Percentiles rank a stretch among this genome's conserved stretches.
phyloP scores from a whole-genome alignment of 2,797 vertebrate genomes.

The Morus bassanus region DNA sequence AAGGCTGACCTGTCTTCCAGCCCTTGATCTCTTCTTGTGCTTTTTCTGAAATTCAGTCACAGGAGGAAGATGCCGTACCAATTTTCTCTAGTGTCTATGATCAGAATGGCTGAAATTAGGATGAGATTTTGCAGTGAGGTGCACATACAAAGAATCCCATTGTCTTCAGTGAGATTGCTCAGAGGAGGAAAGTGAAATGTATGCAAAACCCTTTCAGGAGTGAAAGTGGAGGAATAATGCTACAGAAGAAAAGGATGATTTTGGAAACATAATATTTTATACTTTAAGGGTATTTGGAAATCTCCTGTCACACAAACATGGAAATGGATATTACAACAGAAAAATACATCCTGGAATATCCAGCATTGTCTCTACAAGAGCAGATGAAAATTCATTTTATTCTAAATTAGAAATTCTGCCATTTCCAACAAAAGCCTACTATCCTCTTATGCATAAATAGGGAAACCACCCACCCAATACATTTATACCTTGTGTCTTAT shows the following conservation, averaged over 20 bases:
- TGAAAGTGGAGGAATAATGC: background rate
- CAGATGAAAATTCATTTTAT: background rate
- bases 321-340: background rate
- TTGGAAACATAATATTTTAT: background rate
- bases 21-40: fast-evolving
- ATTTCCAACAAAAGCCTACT: background rate
- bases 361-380: background rate
- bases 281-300: background rate
- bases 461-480: background rate
- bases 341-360: background rate
- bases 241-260: background rate
- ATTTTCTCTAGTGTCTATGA: background rate
- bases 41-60: background rate
- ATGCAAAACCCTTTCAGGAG: background rate
- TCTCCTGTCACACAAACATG: background rate
- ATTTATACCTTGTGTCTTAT: background rate
- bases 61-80: background rate
- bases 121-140: background rate
- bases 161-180: background rate
- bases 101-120: background rate
- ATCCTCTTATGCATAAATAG: background rate
- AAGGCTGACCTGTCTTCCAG: background rate
- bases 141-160: background rate
- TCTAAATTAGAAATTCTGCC: background rate
- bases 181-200: background rate